phyloP scores from a whole-genome alignment of 2,888 invertebrate species.

The Liposcelis brunnea region DNA sequence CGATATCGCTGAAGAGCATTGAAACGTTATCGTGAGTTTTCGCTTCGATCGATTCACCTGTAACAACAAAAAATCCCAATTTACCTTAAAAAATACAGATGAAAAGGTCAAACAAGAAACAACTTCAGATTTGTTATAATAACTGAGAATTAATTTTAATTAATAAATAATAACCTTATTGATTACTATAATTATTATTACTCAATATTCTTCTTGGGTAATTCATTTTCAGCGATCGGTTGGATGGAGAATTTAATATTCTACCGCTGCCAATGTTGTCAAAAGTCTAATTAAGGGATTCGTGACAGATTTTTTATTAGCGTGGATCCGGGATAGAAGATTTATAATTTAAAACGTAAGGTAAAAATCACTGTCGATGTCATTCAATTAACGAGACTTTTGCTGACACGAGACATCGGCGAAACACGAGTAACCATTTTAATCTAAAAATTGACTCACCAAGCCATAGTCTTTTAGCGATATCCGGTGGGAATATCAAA shows the following conservation, averaged over 20 bases:
- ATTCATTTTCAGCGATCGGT: too few relatives aligned
- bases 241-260: too few relatives aligned
- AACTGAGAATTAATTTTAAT: background rate
- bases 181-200: too few relatives aligned
- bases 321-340: too few relatives aligned
- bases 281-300: too few relatives aligned
- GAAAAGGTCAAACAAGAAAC: background rate
- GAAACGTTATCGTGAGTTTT: slow-evolving; percentile 87
- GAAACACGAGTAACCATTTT: too few relatives aligned
- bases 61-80: background rate
- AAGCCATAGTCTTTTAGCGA: slow-evolving; percentile 83
- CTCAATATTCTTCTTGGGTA: too few relatives aligned
- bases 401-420: too few relatives aligned
- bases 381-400: too few relatives aligned
- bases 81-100: slow-evolving; percentile 14
- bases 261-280: too few relatives aligned
- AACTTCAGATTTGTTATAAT: background rate
- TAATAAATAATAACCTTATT: slow-evolving; percentile 4
- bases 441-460: slow-evolving; percentile 44
- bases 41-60: slow-evolving; percentile 79
- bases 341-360: background rate
- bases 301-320: too few relatives aligned
- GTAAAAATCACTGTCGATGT: background rate
- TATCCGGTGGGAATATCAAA: slow-evolving; percentile 87
- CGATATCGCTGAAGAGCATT: slow-evolving; percentile 91